Evolutionary conservation across 2,888 invertebrate species (phyloP).

Genomic region (Dicyrtomina minuta): DNA sequence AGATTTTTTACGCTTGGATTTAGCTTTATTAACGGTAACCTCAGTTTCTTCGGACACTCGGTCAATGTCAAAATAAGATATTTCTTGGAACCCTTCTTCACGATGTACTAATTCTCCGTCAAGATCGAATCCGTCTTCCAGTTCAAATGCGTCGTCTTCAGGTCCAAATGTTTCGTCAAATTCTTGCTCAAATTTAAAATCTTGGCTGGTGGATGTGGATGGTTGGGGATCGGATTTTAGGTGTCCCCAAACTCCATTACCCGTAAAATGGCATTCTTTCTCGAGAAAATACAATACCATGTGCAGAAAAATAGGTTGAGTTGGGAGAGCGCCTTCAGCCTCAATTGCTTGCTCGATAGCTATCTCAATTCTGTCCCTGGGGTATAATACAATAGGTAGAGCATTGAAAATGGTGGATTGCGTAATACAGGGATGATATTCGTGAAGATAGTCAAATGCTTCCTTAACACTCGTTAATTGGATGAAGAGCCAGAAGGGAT

Average conservation of each 20-base stretch:
- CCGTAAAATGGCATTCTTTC: not conserved
- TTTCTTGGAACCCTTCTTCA: too few species aligned
- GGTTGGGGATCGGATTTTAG: too few species aligned
- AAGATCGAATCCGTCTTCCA: too few species aligned
- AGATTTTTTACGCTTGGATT: too few species aligned
- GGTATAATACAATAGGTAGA: slow-evolving; percentile 6
- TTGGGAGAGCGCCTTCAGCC: not conserved
- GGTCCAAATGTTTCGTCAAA: not conserved
- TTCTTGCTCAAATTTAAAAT: not conserved
- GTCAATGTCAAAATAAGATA: too few species aligned
- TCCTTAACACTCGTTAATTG: not conserved
- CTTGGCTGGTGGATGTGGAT: not conserved
- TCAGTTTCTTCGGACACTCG: too few species aligned
- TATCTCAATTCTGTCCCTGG: slow-evolving; percentile 6
- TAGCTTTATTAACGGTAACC: too few species aligned
- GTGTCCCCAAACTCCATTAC: not conserved
- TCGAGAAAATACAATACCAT: slow-evolving; percentile 13
- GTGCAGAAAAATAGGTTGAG: not conserved
- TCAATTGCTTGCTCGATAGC: not conserved
- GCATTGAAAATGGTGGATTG: not conserved
- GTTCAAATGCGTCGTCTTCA: not conserved
- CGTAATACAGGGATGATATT: too few species aligned
- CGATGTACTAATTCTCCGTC: too few species aligned
- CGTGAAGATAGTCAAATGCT: not conserved
- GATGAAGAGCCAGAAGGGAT: too few species aligned